Evolutionary conservation across 2,888 invertebrate genomes (phyloP), one percentile per base, ranked within the genome.

Genomic region (Heliconius erato): DNA sequence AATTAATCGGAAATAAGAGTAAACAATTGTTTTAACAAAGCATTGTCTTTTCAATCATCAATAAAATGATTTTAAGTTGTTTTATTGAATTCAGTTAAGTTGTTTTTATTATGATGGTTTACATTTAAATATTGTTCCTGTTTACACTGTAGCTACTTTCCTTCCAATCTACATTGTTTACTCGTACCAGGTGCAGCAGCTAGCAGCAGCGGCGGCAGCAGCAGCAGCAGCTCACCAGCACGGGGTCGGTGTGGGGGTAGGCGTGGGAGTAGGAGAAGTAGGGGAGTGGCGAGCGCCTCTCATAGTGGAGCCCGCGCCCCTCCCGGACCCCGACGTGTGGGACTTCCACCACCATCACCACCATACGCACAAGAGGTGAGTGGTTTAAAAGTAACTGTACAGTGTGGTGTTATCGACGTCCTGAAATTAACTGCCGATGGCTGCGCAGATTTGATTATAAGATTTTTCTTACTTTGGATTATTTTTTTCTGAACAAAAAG

Each of bases 221-320:
- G 98, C 97, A 91, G 96, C 97, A 63, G 97, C 97, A 74, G 98
- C 98, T 19, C 98, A 98, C 89, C 98, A 99, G 88, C 94, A 94
- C 89, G 90, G 87, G 40, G 91, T 98, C 91, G 98, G 98, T 74
- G 90, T 85, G 49, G 92, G 87, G 82, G 91, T 84, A 26, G 91
- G 98, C 78, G 90, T 85, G 54, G 92, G 87, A 82, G 91, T 84
- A 26, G 91, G 84, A 12, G 92, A 89, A 85, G 95, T 94, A 87
- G 92, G 87, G 85, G 95, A 95, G 92, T 99, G 99, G 93, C 99
- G 99, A 59, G 99, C 99, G 79, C 99, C 99, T 78, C 98, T 99
- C 96, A 98, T 99, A 89, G 98, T 98, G 86, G 97, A 97, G 89
- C 96, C 95, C 2, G 93, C 94, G 87, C 95, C 94, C 85, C 91